Base-by-base conservation (phyloP, 2,888 invertebrate species). In the Xestobium rufovillosum region DNA sequence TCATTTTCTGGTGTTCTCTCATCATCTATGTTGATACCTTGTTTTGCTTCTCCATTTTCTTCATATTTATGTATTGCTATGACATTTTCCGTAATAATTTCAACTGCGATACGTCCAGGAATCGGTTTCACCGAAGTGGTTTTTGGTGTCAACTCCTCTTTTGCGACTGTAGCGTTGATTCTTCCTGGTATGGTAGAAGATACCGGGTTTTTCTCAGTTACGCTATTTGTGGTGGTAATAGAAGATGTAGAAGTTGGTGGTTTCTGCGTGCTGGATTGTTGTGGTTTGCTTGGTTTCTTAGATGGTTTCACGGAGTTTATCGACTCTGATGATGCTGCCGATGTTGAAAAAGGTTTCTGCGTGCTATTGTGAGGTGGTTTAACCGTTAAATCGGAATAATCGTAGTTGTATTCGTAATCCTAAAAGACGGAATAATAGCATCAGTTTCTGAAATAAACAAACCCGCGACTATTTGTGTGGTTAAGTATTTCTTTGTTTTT, bases 321-420 rank as follows among this genome's bases (percentile, higher is more conserved):
- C n/a, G n/a, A n/a, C n/a, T n/a, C n/a, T n/a, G n/a, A n/a, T 6
- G 44, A 37, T 4, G 53, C 35, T 16, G 43, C 36, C 15, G 46
- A 42, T 29, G 41, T 39, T n/a, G n/a, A n/a, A n/a, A n/a, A n/a
- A 8, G 43, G 38, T 9, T 52, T 39, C 13, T 48, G 26, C 8
- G 47, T 35, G 26, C 45, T 48, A 8, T 6, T 48, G 2, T 50
- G 36, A 11, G 49, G 47, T 14, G 80, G 80, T 64, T 80, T 82
- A 53, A 79, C 67, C 12, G 82, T 83, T 61, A 81, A 75, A 53
- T 82, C 81, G 3, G 77, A 69, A 52, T 81, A 80, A 58, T 83
- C 82, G 57, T 83, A 83, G 33, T 75, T 73, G 55, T 82, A 82
- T 62, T 83, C 80, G 48, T 80, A 80, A 56, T 78, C 79, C 81